These are phyloP conservation scores for Sarcophaga rosellei DNA, from an alignment of 2,888 invertebrate genomes.

Conservation along the genomic window DNA sequence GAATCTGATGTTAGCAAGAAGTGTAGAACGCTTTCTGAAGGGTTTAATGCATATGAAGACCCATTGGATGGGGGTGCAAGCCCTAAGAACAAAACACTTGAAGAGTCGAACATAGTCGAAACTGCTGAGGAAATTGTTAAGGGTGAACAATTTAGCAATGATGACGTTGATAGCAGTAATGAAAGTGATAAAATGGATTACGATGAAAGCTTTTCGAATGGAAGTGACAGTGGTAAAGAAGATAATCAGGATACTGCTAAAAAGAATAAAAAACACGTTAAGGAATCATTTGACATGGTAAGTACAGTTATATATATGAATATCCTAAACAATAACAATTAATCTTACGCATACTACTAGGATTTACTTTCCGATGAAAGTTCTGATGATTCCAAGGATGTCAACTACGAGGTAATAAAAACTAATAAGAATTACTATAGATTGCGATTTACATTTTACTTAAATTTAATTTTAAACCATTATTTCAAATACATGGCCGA, in stretches of 20 bases:
- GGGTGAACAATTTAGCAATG: neutral
- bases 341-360: neutral
- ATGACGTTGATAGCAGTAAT: neutral
- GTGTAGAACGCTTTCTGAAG: neutral
- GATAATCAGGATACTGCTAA: neutral
- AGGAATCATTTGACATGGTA: neutral
- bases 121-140: neutral
- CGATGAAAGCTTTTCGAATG: constrained; percentile 17
- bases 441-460: neutral
- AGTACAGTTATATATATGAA: neutral
- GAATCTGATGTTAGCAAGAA: neutral
- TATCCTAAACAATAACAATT: neutral
- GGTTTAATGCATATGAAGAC: neutral
- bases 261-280: neutral
- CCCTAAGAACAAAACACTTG: neutral
- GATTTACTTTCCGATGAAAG: neutral
- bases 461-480: too few relatives aligned
- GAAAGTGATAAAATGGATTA: constrained; percentile 30
- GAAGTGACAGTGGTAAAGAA: constrained; percentile 4
- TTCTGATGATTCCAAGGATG: constrained; percentile 24
- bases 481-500: too few relatives aligned
- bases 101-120: neutral
- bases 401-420: constrained; percentile 20
- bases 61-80: neutral
- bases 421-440: neutral